Evolutionary conservation across 2,888 invertebrate species (phyloP).

Genomic region (Criorhina ranunculi): DNA sequence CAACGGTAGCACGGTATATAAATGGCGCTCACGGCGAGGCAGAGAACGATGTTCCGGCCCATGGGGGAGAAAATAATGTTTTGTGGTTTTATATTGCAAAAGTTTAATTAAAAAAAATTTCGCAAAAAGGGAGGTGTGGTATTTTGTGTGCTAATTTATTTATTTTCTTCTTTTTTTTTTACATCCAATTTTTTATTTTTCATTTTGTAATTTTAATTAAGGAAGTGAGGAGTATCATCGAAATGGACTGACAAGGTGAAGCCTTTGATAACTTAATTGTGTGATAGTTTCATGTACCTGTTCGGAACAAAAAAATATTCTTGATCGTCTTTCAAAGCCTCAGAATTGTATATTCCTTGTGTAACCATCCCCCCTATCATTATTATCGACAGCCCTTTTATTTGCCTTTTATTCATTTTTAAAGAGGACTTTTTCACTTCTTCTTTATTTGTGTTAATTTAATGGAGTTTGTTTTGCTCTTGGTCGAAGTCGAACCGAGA

Average conservation of each 20-base stretch:
- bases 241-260: too few species aligned
- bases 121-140: constrained; percentile 11
- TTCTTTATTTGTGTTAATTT: constrained; percentile 35
- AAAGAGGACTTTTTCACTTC: constrained; percentile 36
- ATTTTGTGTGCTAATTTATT: constrained; percentile 48
- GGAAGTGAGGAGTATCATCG: too few species aligned
- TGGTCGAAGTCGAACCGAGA: constrained; percentile 29
- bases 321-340: too few species aligned
- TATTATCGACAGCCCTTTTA: constrained; percentile 46
- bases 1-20: background rate
- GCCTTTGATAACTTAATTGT: too few species aligned
- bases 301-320: too few species aligned
- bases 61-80: constrained; percentile 37
- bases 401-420: constrained; percentile 27
- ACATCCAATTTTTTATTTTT: background rate
- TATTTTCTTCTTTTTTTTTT: constrained; percentile 30
- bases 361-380: too few species aligned
- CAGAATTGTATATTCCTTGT: too few species aligned
- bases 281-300: too few species aligned
- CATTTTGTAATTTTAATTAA: too few species aligned
- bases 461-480: constrained; percentile 54
- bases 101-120: constrained; percentile 44
- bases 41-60: constrained; percentile 3
- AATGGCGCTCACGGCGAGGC: background rate
- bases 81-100: constrained; percentile 44